These are phyloP conservation scores for Nyctibius bracteatus DNA, from an alignment of 2,113 vertebrate species.

Conservation along the genomic window DNA sequence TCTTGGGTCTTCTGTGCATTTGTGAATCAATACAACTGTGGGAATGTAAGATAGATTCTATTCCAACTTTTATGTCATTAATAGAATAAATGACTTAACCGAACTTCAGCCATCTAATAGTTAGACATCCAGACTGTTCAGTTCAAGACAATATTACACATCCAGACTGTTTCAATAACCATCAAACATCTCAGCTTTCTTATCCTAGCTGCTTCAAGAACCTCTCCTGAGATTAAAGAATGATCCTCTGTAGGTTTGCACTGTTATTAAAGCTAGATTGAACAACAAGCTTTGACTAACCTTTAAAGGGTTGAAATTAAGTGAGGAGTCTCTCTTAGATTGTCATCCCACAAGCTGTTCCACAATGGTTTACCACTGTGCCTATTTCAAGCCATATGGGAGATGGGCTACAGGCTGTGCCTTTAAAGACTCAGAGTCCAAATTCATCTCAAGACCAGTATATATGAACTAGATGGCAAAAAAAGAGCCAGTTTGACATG, in stretches of 20 bases:
- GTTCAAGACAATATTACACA: neutral
- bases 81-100: neutral
- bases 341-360: accelerated
- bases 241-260: neutral
- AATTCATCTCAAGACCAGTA: neutral
- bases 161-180: neutral
- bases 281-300: neutral
- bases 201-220: neutral
- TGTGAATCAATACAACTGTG: neutral
- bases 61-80: neutral
- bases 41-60: neutral
- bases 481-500: neutral
- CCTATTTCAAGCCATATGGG: accelerated
- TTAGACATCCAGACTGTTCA: neutral
- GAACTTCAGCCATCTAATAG: neutral
- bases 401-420: neutral
- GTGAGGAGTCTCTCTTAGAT: neutral
- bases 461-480: neutral
- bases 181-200: neutral
- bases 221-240: neutral
- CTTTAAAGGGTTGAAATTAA: neutral
- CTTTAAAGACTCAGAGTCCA: neutral
- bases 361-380: neutral
- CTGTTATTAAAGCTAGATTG: neutral
- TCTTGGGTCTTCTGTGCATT: neutral